Percentiles rank a stretch among this genome's conserved stretches.
Conservation (phyloP, 1,140 invertebrate genomes). For the Aplysia californica region DNA sequence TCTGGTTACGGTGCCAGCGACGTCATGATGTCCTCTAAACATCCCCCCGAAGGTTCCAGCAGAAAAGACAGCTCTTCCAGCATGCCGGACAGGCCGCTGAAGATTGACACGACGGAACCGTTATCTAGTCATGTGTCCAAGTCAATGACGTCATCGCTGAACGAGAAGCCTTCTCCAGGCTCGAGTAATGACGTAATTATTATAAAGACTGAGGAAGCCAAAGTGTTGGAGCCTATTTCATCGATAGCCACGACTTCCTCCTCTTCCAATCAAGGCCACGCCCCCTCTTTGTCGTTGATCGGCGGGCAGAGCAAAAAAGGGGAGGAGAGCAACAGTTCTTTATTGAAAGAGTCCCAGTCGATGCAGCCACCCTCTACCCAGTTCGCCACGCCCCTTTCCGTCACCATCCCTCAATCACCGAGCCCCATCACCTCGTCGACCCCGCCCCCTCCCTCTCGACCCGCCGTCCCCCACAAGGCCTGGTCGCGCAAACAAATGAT, state of each 20-base stretch:
- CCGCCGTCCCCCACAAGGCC: slow-evolving; percentile 21
- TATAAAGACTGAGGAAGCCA: too few species aligned
- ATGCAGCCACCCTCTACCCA: not conserved
- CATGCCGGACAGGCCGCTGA: not conserved
- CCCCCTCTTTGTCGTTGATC: too few species aligned
- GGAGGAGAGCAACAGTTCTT: too few species aligned
- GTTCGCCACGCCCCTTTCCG: slow-evolving; percentile 2
- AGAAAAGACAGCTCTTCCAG: slow-evolving; percentile 21
- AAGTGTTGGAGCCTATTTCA: too few species aligned
- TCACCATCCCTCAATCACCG: slow-evolving; percentile 15
- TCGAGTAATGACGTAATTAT: too few species aligned
- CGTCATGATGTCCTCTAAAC: too few species aligned
- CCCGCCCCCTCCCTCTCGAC: not conserved
- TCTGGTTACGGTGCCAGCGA: not conserved
- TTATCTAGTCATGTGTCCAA: not conserved
- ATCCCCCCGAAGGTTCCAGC: not conserved
- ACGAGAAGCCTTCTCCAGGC: too few species aligned
- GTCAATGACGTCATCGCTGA: too few species aligned
- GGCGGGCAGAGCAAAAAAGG: too few species aligned
- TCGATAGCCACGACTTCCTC: too few species aligned
- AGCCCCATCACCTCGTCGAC: slow-evolving; percentile 4
- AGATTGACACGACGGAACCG: not conserved
- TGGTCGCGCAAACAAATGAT: slow-evolving; percentile 54
- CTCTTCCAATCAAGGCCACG: too few species aligned
- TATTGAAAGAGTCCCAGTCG: too few species aligned